Conservation (phyloP, 2,888 invertebrate species). For the Cataglyphis rosenhaueri region DNA sequence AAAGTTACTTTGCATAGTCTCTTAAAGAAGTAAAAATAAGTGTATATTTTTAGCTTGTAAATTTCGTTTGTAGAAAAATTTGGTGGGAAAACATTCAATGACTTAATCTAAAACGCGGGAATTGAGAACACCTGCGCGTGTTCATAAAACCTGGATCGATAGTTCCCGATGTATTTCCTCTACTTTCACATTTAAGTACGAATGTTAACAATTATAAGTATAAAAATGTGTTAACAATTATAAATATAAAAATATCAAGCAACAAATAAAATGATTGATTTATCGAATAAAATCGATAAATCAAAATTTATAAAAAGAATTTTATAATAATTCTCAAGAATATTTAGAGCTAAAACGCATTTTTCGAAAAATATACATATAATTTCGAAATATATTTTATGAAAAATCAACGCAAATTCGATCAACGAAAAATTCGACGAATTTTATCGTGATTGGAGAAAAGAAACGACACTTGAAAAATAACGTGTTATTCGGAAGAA, state of each 20-base stretch:
- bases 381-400: background rate
- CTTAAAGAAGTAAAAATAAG: background rate
- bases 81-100: background rate
- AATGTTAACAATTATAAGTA: background rate
- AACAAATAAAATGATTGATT: background rate
- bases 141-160: slow-evolving; percentile 63
- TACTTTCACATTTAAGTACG: slow-evolving; percentile 50
- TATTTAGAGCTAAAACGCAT: background rate
- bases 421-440: background rate
- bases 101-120: slow-evolving; percentile 55
- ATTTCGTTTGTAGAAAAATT: background rate
- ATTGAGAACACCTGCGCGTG: slow-evolving; percentile 72
- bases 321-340: slow-evolving; percentile 17
- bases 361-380: background rate
- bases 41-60: background rate
- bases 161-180: slow-evolving; percentile 59
- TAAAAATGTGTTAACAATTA: background rate
- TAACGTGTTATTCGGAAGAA: background rate
- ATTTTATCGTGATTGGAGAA: background rate
- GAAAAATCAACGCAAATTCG: background rate
- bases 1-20: background rate
- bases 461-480: background rate
- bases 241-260: background rate
- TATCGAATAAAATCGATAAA: background rate
- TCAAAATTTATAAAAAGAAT: background rate